A percentile compares a stretch with the other conserved stretches of the same genome.
Evolutionary conservation across 2,888 invertebrate genomes (phyloP).

Genomic region (Drosophila picticornis): DNA sequence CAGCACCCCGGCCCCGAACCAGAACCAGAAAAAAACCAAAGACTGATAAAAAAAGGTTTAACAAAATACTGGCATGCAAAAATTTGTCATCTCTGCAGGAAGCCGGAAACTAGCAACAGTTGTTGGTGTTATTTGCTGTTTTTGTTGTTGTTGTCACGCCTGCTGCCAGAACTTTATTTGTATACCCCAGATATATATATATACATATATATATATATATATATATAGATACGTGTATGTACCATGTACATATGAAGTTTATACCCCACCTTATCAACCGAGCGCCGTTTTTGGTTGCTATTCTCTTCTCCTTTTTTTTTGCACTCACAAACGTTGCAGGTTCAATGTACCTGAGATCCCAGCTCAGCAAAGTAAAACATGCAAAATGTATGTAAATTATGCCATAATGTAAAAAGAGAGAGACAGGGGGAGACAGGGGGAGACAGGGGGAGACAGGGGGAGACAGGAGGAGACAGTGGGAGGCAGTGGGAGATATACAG

Average conservation of each 20-base stretch:
- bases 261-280: constrained; percentile 41
- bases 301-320: constrained; percentile 21
- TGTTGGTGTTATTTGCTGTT: constrained; percentile 43
- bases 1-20: neutral
- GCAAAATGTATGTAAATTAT: constrained; percentile 79
- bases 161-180: constrained; percentile 67
- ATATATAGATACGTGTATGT: neutral
- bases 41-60: constrained; percentile 23
- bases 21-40: constrained; percentile 2
- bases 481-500: constrained; percentile 4
- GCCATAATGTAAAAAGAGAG: constrained; percentile 33
- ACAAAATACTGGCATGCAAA: constrained; percentile 53
- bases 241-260: neutral
- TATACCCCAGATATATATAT: neutral
- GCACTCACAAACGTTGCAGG: constrained; percentile 65
- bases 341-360: constrained; percentile 71
- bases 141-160: constrained; percentile 50
- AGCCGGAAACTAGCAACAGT: constrained; percentile 81
- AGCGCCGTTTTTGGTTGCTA: constrained; percentile 25
- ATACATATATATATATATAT: neutral
- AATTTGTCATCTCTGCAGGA: constrained; percentile 79
- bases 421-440: neutral
- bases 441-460: neutral
- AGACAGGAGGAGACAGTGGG: neutral
- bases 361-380: constrained; percentile 54